A percentile compares a stretch with the other conserved stretches of the same genome.
These are phyloP conservation scores for Campylomormyrus tamandua DNA, from an alignment of 2,113 vertebrate genomes.

Conservation along the genomic window DNA sequence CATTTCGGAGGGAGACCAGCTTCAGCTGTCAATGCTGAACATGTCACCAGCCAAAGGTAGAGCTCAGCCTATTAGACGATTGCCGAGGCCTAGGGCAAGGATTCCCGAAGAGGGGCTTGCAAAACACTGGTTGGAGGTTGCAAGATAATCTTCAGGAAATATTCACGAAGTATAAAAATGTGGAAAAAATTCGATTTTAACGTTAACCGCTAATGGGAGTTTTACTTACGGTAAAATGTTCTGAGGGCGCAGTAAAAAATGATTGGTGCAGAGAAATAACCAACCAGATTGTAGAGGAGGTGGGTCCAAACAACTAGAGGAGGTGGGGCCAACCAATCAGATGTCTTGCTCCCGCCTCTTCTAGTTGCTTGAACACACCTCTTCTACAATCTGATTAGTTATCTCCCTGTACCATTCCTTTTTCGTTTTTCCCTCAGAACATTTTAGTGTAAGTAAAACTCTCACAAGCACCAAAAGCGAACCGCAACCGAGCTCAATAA, in stretches of 20 bases:
- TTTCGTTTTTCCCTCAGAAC: no score
- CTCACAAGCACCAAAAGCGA: no score
- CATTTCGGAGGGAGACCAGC: background rate
- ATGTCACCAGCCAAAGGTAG: background rate
- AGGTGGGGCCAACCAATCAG: no score
- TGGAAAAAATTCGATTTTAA: background rate
- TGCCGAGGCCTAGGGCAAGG: background rate
- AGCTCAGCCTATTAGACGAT: background rate
- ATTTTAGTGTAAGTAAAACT: no score
- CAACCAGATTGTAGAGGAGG: no score
- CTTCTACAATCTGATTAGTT: no score
- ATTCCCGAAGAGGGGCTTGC: background rate
- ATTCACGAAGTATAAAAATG: background rate
- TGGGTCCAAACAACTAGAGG: no score
- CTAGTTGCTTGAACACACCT: no score
- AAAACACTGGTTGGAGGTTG: background rate
- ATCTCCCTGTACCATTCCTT: no score
- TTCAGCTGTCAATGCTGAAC: background rate
- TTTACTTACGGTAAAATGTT: background rate
- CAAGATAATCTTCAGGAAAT: background rate
- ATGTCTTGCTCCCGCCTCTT: no score
- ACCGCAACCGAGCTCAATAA: no score
- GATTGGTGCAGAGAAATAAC: no score
- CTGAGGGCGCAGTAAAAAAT: background rate
- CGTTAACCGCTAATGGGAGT: background rate